Evolutionary conservation across 2,113 vertebrate species (phyloP).

Genomic region (Acrocephalus arundinaceus): DNA sequence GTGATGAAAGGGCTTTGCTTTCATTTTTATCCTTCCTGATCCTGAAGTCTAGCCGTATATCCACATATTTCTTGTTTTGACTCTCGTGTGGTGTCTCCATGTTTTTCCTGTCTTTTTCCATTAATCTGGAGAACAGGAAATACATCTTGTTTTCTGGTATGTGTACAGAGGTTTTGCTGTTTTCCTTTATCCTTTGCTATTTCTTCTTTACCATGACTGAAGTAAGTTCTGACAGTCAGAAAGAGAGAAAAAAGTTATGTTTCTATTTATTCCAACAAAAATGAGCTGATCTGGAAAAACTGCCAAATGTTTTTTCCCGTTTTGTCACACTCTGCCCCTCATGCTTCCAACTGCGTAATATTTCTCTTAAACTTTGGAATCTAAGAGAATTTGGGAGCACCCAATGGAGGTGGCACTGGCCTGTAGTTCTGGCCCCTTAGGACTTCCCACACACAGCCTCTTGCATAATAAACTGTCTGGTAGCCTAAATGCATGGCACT

Average conservation of each 20-base stretch:
- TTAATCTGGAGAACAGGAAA: background rate
- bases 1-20: background rate
- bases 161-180: background rate
- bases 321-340: background rate
- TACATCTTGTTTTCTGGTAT: background rate
- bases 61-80: background rate
- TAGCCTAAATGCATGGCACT: background rate
- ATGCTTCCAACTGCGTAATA: background rate
- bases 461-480: background rate
- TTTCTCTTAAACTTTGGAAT: background rate
- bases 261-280: background rate
- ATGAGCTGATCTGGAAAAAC: background rate
- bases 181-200: background rate
- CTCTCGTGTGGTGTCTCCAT: background rate
- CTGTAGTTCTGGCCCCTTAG: background rate
- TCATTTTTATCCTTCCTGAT: background rate
- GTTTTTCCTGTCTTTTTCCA: background rate
- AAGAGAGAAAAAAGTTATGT: background rate
- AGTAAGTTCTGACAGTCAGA: background rate
- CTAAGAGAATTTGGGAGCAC: background rate
- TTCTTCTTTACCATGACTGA: background rate
- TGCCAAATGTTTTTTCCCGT: background rate
- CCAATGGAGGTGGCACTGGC: background rate
- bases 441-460: background rate
- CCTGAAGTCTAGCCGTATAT: background rate